Conservation (phyloP, 2,797 vertebrate species). For the Podarcis lilfordi region DNA sequence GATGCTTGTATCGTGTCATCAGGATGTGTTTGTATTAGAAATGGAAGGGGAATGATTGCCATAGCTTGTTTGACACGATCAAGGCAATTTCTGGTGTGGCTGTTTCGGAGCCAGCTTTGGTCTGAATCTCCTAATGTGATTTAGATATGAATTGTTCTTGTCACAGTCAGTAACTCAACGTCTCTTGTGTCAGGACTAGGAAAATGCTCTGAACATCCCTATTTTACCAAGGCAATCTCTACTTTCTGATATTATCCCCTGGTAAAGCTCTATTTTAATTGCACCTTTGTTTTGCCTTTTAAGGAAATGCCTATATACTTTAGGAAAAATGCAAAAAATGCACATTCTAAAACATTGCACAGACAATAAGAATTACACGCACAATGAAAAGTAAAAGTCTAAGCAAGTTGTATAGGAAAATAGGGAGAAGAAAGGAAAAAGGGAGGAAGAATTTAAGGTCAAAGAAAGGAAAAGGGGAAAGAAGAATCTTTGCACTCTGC, state of each 20-base stretch:
- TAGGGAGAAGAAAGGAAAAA: too few species aligned
- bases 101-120: not conserved
- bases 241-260: not conserved
- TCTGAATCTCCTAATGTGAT: not conserved
- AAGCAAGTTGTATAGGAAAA: too few species aligned
- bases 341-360: too few species aligned
- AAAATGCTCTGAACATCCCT: not conserved
- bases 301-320: not conserved
- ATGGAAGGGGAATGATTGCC: not conserved
- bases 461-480: too few species aligned
- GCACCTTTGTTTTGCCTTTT: not conserved
- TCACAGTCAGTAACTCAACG: not conserved
- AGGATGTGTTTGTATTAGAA: not conserved
- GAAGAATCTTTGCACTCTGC: too few species aligned
- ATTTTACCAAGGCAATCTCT: not conserved
- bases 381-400: too few species aligned
- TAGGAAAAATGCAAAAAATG: too few species aligned
- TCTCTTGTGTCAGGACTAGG: not conserved
- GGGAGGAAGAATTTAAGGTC: too few species aligned
- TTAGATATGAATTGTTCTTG: not conserved
- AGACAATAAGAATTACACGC: too few species aligned
- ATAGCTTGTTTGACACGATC: slow-evolving; percentile 1
- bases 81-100: not conserved
- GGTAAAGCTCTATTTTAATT: not conserved
- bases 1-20: not conserved